Evolutionary conservation across 2,113 vertebrate genomes (phyloP).

Genomic region (Elanoides forficatus): DNA sequence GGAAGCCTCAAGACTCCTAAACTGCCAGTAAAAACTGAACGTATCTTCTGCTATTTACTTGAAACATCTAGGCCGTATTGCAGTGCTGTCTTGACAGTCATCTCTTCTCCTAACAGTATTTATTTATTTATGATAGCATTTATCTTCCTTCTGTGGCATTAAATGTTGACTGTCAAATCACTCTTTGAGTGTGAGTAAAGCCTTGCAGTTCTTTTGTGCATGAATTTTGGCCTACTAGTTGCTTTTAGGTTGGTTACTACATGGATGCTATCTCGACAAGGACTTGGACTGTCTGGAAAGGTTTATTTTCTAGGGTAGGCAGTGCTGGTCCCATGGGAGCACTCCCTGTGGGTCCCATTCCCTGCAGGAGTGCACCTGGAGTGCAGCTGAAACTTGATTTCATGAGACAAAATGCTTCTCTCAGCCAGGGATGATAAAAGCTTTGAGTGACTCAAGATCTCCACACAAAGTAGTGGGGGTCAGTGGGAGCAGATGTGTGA

Average conservation of each 20-base stretch:
- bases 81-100: not conserved
- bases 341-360: fast-evolving
- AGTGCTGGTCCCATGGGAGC: not conserved
- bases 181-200: not conserved
- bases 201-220: not conserved
- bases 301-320: not conserved
- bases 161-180: not conserved
- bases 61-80: not conserved
- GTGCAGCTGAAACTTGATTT: not conserved
- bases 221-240: not conserved
- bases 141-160: not conserved
- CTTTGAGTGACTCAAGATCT: not conserved
- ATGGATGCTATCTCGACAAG: not conserved
- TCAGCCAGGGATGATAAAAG: not conserved
- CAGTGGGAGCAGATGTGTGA: not conserved
- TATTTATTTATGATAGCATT: not conserved
- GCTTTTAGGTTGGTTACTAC: not conserved
- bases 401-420: not conserved
- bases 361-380: not conserved
- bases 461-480: not conserved
- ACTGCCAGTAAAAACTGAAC: not conserved
- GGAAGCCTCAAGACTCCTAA: not conserved
- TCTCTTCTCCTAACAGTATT: not conserved
- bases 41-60: not conserved
- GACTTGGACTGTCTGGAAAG: not conserved